Base-by-base conservation (phyloP, 2,888 invertebrate genomes). In the Eulithis prunata region DNA sequence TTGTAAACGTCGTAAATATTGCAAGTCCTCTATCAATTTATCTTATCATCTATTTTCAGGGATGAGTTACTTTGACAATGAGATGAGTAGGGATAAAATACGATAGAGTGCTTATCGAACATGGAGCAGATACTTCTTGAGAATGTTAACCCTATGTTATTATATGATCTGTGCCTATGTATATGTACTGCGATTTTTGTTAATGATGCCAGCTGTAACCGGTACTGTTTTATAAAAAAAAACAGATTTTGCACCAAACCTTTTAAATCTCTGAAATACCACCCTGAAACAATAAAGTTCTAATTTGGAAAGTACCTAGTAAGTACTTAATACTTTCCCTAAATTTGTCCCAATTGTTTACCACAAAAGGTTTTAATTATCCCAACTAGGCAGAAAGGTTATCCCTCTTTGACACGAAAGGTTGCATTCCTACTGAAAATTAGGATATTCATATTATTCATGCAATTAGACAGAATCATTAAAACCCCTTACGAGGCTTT, bases 401-500 rank as follows among this genome's bases (percentile, higher is more conserved):
- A 32, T 47, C 38, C 49, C 57, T 61, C 51, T 64, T 57, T 60
- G 38, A 38, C 46, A 52, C 46, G 45, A 64, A 52, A 54, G 53
- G 57, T 52, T 61, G 53, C 57, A 13, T 54, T 36, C 36, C 57
- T 49, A 8, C 52, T 28, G 51, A 36, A 38, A 45, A 28, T 38
- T 46, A 56, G 36, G 38, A 11, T 6, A 28, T 8, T 45, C 13
- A 57, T 53, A 36, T n/a, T 53, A 36, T n/a, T 46, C 46, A 49
- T 36, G 52, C 56, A 53, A 52, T 57, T 46, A 57, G 21, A 57
- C 55, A 10, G 57, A 45, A 7, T 41, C 64, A 56, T 58, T 56
- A 41, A 61, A 56, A 59, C 11, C 55, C 51, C 47, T 61, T 65
- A 43, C 52, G 47, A 61, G 56, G 67, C 67, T 70, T 65, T 62